Base-by-base conservation (phyloP, 1,140 invertebrate species). In the Bombus waltoni region DNA sequence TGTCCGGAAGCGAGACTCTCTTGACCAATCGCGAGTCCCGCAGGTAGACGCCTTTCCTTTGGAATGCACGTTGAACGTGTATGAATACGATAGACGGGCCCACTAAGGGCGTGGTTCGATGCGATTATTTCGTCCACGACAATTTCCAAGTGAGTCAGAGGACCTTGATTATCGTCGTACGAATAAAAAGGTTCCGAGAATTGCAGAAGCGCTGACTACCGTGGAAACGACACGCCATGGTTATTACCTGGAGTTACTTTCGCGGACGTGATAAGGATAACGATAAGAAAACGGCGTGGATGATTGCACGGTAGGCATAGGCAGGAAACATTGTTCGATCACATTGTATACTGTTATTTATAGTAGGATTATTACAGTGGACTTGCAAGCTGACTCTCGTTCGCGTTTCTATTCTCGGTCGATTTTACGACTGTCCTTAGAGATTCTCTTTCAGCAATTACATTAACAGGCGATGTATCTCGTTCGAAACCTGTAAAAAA, bases 71-170 rank as follows among this genome's bases (percentile, higher is more conserved):
- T 47, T 22, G 53, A 25, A 65, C 40, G 25, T 22, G 59, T 32
- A 32, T 28, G 11, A 40, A 73, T 18, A 44, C 18, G 28, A 62
- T 13, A 35, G 18, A 57, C 11, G 22, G 32, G 11, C 13, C n/a
- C 32, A 47, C 78, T 35, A 86, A 91, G 73, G 92, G 92, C 92
- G 92, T 92, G 92, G 90, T 88, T 86, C 84, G 82, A 78, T 76
- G 62, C 78, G 79, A 90, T 91, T 91, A 85, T 90, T 92, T 89
- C 38, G n/a, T 81, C 71, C 44, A n/a, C 35, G 81, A 83, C 81
- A 53, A 25, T 25, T 47, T 66, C 9, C 40, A 53, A 25, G 71
- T 13, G 42, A 32, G 53, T 40, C 3, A n/a, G 80, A 38, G 18
- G 9, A 75, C 9, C 53, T 32, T 47, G 71, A 74, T 82, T 82